Base-by-base conservation (phyloP, 2,797 vertebrate species). In the Lithobates pipiens region DNA sequence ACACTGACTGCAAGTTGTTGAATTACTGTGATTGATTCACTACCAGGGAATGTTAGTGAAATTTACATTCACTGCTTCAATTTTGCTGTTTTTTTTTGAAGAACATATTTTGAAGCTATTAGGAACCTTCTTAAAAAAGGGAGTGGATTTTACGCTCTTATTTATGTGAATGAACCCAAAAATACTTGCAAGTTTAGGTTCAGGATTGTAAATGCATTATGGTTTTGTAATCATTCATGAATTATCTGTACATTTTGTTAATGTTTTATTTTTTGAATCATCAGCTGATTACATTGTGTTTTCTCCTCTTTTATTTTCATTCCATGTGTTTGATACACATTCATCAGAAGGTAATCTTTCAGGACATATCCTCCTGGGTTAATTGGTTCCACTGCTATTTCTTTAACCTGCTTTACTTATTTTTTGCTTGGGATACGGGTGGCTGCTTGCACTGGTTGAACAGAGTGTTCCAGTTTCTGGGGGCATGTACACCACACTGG, bases 331-430 rank as follows among this genome's bases (percentile, higher is more conserved):
- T 89, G 82, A 86, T 78, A 79, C 80, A 57, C 74, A 74, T 85
- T 88, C 89, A 88, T 88, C 89, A 93, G 88, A 93, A 93, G 87
- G 89, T 91, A 93, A 88, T 67, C 84, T 32, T 86, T 82, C 27
- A 67, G 61, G 88, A 54, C 39, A 39, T 36, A 80, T 77, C 76
- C 5, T 85, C 88, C 63, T 80, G 76, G 25, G 68, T 27, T 76
- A n/a, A 18, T 27, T 57, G 34, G 39, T 16, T 23, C 16, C 29
- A 74, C 27, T 39, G 9, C 18, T 61, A 57, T 72, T 80, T 81
- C 54, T 72, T 73, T 65, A 10, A 70, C 86, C 36, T 61, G 42
- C 80, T 83, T 79, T 90, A 34, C 86, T 85, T 80, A 9, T 34
- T 0, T 46, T 85, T 85, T 79, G 88, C 90, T 89, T 84, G 90